Percentiles rank a stretch among this genome's conserved stretches.
These are phyloP conservation scores for Oceanodroma leucorhoa DNA, from an alignment of 2,797 vertebrate species.

Conservation along the genomic window DNA sequence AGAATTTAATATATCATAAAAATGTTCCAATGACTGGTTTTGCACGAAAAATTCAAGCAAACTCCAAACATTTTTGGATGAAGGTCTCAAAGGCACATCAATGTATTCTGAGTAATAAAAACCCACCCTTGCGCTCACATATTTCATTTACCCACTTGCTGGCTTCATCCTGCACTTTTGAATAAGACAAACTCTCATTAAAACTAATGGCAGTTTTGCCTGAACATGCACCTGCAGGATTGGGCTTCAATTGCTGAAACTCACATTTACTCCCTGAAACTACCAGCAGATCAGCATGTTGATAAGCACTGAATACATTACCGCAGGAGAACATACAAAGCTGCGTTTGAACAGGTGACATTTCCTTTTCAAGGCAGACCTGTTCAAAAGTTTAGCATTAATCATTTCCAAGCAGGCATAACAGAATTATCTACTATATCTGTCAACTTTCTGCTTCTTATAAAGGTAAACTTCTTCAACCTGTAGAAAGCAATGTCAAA, in stretches of 20 bases:
- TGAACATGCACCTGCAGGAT: constrained; percentile 66
- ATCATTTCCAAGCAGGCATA: constrained; percentile 62
- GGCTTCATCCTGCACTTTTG: constrained; percentile 24
- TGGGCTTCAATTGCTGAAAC: constrained; percentile 58
- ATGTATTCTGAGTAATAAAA: constrained; percentile 13
- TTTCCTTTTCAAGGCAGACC: constrained; percentile 62
- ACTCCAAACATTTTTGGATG: not conserved
- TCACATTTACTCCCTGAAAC: constrained; percentile 65
- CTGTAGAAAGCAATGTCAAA: constrained; percentile 36
- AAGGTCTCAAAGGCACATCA: constrained; percentile 14
- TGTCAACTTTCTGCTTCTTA: constrained; percentile 50
- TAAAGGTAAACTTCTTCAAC: constrained; percentile 40
- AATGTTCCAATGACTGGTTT: not conserved
- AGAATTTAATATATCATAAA: constrained; percentile 44
- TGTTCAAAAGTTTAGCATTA: constrained; percentile 65
- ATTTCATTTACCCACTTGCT: constrained; percentile 25
- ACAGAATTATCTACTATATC: constrained; percentile 63
- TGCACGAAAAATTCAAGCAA: constrained; percentile 5
- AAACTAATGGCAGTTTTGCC: constrained; percentile 54
- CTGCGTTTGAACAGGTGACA: constrained; percentile 74
- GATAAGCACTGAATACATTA: constrained; percentile 65
- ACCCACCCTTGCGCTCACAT: not conserved
- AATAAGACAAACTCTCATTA: constrained; percentile 49
- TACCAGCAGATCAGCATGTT: constrained; percentile 54
- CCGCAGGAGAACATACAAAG: constrained; percentile 55